Evolutionary conservation across 2,888 invertebrate species (phyloP).

Genomic region (Julus scandinavius): DNA sequence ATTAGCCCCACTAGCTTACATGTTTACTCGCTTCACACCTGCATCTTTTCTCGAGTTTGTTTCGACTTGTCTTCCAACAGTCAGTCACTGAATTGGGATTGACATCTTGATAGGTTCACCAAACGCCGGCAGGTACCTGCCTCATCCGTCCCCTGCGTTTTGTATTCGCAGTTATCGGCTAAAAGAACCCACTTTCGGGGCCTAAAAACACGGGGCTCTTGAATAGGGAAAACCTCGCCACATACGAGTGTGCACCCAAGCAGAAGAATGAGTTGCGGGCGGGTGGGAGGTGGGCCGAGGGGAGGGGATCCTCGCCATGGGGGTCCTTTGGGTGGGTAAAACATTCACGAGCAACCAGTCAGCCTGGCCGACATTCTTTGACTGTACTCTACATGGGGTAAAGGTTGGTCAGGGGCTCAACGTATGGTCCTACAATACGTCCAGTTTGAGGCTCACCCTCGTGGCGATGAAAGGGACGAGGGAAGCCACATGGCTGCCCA

Average conservation of each 20-base stretch:
- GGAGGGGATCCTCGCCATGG: conserved; percentile 14
- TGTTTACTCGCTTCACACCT: neutral
- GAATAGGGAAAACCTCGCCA: neutral
- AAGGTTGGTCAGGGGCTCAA: conserved; percentile 33
- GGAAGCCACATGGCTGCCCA: conserved; percentile 33
- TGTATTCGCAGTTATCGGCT: neutral
- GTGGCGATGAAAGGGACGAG: conserved; percentile 25
- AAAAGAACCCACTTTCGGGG: neutral
- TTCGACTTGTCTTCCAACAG: too few relatives aligned
- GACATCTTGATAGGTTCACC: conserved; percentile 25
- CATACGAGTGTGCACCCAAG: conserved; percentile 6
- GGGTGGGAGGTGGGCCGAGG: neutral
- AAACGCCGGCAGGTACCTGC: conserved; percentile 2
- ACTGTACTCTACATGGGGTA: neutral
- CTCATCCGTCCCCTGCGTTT: neutral
- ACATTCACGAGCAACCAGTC: neutral
- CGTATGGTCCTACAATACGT: neutral
- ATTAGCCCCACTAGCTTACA: too few relatives aligned
- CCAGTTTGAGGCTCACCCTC: conserved; percentile 25
- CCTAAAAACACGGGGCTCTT: neutral
- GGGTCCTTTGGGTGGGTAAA: conserved; percentile 23
- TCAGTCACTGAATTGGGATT: neutral
- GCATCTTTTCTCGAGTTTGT: too few relatives aligned
- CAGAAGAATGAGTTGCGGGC: conserved; percentile 24
- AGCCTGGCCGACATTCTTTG: conserved; percentile 15